These are phyloP conservation scores for Podiceps cristatus DNA, from an alignment of 2,113 vertebrate species.

Conservation along the genomic window DNA sequence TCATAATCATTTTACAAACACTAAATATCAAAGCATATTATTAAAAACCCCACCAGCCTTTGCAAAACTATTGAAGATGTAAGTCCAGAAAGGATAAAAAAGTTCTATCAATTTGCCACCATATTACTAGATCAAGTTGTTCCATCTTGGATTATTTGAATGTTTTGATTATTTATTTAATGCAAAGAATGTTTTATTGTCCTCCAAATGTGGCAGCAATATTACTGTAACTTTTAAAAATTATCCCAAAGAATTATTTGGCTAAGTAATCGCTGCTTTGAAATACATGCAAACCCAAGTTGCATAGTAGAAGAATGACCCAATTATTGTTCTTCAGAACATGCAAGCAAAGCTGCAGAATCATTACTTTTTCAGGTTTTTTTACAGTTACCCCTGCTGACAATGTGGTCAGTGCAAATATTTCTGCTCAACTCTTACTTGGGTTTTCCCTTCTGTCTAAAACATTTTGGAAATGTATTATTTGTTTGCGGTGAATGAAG, in stretches of 20 bases:
- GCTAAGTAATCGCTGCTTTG: not conserved
- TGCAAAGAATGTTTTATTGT: not conserved
- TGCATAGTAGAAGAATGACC: not conserved
- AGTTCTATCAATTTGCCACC: not conserved
- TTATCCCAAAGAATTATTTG: not conserved
- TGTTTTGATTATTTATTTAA: not conserved
- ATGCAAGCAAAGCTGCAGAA: not conserved
- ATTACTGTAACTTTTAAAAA: not conserved
- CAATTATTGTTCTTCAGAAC: not conserved
- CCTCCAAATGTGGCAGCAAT: not conserved
- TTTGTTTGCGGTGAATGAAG: not conserved
- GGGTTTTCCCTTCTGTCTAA: not conserved
- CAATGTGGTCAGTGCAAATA: not conserved
- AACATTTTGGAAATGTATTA: not conserved
- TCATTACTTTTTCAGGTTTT: not conserved
- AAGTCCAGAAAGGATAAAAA: not conserved
- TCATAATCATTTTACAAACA: not conserved
- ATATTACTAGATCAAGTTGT: not conserved
- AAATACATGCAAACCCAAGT: not conserved
- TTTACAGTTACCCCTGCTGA: not conserved
- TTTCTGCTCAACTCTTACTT: not conserved
- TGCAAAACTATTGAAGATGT: not conserved
- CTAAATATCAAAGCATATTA: not conserved
- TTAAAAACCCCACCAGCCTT: not conserved
- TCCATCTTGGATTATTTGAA: not conserved